These are phyloP conservation scores for Myiopsitta monachus DNA, from an alignment of 2,113 vertebrate genomes.

Conservation along the genomic window DNA sequence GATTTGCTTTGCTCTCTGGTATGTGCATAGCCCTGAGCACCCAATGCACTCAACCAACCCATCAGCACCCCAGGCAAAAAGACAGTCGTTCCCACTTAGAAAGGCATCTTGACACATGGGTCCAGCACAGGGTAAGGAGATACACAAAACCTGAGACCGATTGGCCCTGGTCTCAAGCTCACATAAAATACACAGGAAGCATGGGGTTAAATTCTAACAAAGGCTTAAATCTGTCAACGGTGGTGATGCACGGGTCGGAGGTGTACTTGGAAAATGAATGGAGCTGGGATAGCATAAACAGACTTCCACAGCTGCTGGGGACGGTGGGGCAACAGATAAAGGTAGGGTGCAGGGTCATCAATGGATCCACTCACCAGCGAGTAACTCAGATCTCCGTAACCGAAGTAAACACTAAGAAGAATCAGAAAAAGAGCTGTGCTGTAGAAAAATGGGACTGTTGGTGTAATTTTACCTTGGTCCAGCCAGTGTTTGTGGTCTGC, in stretches of 20 bases:
- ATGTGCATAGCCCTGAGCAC: constrained; percentile 26
- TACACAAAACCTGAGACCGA: not conserved
- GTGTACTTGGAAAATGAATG: constrained; percentile 55
- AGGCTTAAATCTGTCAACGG: constrained; percentile 36
- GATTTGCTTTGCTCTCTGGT: constrained; percentile 65
- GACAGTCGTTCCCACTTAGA: not conserved
- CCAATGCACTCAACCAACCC: not conserved
- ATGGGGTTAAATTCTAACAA: constrained; percentile 54
- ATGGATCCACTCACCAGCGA: not conserved
- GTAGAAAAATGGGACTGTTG: constrained; percentile 44
- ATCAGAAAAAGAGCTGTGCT: constrained; percentile 29
- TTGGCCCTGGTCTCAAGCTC: constrained; percentile 64
- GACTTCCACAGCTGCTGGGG: constrained; percentile 42
- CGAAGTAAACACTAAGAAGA: not conserved
- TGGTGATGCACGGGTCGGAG: constrained; percentile 38
- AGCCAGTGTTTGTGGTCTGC: constrained; percentile 59
- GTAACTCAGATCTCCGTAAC: constrained; percentile 50
- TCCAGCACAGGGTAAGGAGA: constrained; percentile 38
- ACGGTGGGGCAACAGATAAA: constrained; percentile 46
- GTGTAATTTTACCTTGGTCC: constrained; percentile 57
- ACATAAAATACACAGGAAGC: constrained; percentile 35
- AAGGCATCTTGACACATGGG: not conserved
- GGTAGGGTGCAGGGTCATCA: constrained; percentile 56
- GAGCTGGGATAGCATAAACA: constrained; percentile 49
- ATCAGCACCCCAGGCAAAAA: not conserved